Percentiles rank a stretch among this genome's conserved stretches.
phyloP scores from a whole-genome alignment of 2,797 vertebrate genomes.

The Notoglanidium macrostoma region DNA sequence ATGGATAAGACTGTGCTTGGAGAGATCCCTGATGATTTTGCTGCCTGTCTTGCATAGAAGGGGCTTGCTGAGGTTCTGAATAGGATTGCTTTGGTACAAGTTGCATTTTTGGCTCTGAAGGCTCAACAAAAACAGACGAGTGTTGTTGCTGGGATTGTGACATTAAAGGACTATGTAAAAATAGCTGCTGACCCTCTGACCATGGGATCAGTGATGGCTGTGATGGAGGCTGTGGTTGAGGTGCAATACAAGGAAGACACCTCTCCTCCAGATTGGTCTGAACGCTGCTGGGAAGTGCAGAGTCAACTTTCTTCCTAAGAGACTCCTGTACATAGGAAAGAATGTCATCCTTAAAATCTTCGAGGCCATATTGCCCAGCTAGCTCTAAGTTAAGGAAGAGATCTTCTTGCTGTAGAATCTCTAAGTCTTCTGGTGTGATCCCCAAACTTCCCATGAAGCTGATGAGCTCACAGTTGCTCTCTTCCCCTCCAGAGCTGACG shows the following conservation, averaged over 20 bases:
- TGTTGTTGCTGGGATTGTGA: constrained; percentile 1
- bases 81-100: constrained; percentile 16
- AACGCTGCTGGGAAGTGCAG: constrained; percentile 3
- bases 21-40: constrained; percentile 13
- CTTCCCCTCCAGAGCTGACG: constrained; percentile 65
- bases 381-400: constrained; percentile 58
- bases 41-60: constrained; percentile 5
- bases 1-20: background rate
- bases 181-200: constrained; percentile 5
- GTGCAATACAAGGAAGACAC: background rate
- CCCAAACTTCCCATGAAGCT: constrained; percentile 80
- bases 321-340: constrained; percentile 69
- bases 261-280: background rate
- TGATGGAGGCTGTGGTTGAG: constrained; percentile 5
- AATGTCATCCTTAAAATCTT: constrained; percentile 65
- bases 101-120: constrained; percentile 19
- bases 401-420: constrained; percentile 51
- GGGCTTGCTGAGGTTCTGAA: background rate
- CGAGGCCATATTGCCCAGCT: background rate
- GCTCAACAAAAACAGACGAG: background rate
- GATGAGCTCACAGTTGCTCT: constrained; percentile 75
- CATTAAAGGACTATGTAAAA: background rate
- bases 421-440: constrained; percentile 51
- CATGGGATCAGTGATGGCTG: background rate
- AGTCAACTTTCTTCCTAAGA: constrained; percentile 56